Base-by-base conservation (phyloP, 2,797 vertebrate genomes). In the Acanthurus leucopareius region DNA sequence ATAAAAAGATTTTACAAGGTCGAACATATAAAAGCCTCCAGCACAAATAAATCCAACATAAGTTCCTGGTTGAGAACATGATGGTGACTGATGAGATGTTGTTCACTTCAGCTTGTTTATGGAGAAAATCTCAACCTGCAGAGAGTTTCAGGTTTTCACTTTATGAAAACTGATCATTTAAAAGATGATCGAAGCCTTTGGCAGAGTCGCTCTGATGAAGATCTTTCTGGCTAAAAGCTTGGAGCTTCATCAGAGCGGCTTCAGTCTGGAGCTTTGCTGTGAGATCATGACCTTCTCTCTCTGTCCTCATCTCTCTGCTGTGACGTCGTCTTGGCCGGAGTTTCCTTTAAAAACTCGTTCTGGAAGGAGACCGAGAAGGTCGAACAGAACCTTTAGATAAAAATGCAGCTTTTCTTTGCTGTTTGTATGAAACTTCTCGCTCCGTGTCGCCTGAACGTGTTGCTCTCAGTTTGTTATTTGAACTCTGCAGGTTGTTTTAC, bases 1-100 rank as follows among this genome's bases (percentile, higher is more conserved):
- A 25, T 25, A 25, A 25, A 62, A 75, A 28, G 20, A 65, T 63
- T 63, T 59, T 76, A 40, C 47, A 79, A 86, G 32, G 75, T 49
- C 42, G 75, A 69, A 64, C 77, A 71, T 83, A 77, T 84, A 57
- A 60, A 85, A 56, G 82, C 69, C 69, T 80, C 60, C 72, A 71
- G 74, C 72, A 49, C 77, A 73, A 63, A 9, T 75, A 83, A 87
- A 72, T 72, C 63, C 72, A 60, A 32, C 78, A 79, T 67, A 66
- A 47, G 57, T 58, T 67, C n/a, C 64, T 57, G 42, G 19, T 45
- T 35, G 52, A 49, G 66, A 57, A 75, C 1, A 17, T 40, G 19
- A 49, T 76, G 69, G 53, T 73, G 73, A 77, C 79, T 68, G 79
- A 84, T 74, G 14, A 61, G 72, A 52, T 70, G 72, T 66, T 75